Conservation (phyloP, 2,888 invertebrate genomes). For the Orthonychiurus folsomi region DNA sequence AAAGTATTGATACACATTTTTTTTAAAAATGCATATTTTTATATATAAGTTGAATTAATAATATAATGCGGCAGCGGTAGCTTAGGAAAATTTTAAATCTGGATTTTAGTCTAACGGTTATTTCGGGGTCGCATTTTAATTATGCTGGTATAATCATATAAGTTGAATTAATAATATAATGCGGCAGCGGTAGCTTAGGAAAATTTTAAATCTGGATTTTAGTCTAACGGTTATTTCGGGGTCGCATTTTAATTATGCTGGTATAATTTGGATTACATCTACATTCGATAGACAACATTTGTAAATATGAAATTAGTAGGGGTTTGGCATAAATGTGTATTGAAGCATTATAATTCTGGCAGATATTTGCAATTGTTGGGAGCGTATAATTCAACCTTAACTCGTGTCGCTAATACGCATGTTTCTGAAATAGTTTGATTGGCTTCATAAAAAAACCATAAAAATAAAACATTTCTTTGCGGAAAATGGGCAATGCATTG, state of each 20-base stretch:
- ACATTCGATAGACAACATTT: background rate
- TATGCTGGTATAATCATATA: background rate
- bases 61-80: background rate
- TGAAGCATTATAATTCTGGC: no score
- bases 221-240: background rate
- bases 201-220: background rate
- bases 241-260: background rate
- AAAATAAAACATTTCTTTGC: no score
- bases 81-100: background rate
- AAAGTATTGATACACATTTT: no score
- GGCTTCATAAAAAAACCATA: no score
- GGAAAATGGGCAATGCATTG: no score
- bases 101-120: background rate
- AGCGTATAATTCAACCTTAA: no score
- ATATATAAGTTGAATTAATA: background rate
- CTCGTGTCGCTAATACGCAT: no score
- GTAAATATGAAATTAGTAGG: background rate
- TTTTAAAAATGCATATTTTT: background rate
- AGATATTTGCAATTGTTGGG: no score
- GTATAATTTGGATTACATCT: no score
- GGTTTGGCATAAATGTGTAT: no score
- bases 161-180: background rate
- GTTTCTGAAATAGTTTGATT: no score
- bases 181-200: background rate
- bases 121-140: background rate